phyloP scores from a whole-genome alignment of 1,140 invertebrate species.

The Achatina immaculata region DNA sequence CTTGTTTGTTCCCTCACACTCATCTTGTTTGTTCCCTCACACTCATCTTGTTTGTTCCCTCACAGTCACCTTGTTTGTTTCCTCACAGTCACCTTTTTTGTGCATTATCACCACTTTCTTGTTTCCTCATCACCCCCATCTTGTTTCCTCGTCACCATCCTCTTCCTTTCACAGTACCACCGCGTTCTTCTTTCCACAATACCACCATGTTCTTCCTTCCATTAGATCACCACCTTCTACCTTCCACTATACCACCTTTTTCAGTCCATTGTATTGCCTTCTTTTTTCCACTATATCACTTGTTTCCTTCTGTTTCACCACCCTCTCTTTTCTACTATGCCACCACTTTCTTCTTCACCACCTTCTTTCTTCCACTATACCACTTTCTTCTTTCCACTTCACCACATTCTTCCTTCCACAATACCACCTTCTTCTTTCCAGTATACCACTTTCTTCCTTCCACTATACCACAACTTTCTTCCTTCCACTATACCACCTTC shows the following conservation, averaged over 20 bases:
- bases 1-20: not conserved
- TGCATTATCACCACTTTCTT: too few relatives aligned
- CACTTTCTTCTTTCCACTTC: not conserved
- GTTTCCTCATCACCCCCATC: not conserved
- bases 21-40: too few relatives aligned
- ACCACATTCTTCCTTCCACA: not conserved
- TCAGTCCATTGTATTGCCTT: not conserved
- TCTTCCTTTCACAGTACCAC: not conserved
- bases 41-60: too few relatives aligned
- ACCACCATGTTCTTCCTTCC: not conserved
- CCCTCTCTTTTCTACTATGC: not conserved
- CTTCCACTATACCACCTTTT: not conserved
- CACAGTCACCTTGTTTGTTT: not conserved
- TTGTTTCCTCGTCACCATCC: not conserved
- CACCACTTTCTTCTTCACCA: not conserved
- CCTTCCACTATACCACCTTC: not conserved
- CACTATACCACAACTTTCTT: not conserved
- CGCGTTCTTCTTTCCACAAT: not conserved
- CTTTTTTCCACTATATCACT: not conserved
- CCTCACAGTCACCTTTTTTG: too few relatives aligned
- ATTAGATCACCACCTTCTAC: not conserved
- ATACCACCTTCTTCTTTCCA: too few relatives aligned
- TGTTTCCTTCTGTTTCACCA: slow-evolving; percentile 1
- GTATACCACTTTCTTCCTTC: not conserved
- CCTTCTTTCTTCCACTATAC: not conserved